phyloP scores from a whole-genome alignment of 2,113 vertebrate genomes.

The Corvus hawaiiensis region DNA sequence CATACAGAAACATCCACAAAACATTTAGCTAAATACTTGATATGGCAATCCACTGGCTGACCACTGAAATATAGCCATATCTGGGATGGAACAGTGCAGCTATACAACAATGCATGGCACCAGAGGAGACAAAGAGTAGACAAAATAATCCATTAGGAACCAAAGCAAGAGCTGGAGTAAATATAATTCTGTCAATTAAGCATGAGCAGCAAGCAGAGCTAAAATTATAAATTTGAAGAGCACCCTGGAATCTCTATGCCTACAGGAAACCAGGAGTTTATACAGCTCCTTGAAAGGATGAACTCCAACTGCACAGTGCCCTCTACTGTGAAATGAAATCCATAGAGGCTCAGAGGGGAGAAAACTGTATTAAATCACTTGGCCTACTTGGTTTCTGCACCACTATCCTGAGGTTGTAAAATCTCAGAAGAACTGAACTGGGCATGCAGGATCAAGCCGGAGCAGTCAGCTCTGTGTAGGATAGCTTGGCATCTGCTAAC shows the following conservation, averaged over 20 bases:
- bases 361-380: neutral
- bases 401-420: neutral
- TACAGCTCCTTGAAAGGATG: neutral
- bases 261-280: neutral
- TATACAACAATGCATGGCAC: neutral
- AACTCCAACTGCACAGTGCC: slow-evolving; percentile 43
- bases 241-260: neutral
- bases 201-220: neutral
- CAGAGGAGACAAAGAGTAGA: neutral
- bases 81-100: neutral
- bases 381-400: neutral
- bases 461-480: neutral
- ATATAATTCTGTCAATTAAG: neutral
- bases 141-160: neutral
- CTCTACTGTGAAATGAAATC: slow-evolving; percentile 23
- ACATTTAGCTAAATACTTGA: slow-evolving; percentile 9
- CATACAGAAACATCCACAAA: slow-evolving; percentile 18
- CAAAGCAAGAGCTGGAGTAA: neutral
- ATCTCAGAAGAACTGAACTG: neutral
- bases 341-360: neutral
- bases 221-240: neutral
- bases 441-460: neutral
- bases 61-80: slow-evolving; percentile 12
- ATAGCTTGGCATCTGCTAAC: neutral
- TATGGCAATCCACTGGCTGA: neutral